phyloP scores from a whole-genome alignment of 2,888 invertebrate genomes.

The Sericinus montela region DNA sequence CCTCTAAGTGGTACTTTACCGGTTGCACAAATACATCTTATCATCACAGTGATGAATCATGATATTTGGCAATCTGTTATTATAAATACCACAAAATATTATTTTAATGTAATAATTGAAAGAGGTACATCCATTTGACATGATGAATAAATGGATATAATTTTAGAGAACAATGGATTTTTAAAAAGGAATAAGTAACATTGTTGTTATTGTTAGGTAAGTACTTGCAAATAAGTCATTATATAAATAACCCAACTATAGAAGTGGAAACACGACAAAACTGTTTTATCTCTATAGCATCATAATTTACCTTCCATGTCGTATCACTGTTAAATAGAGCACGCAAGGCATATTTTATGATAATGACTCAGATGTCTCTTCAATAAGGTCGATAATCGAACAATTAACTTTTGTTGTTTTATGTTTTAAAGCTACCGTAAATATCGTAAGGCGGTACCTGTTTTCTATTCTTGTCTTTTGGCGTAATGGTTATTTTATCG shows the following conservation, averaged over 20 bases:
- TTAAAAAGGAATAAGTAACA: background rate
- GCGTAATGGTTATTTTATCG: constrained; percentile 28
- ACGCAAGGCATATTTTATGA: constrained; percentile 11
- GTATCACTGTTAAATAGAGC: constrained; percentile 8
- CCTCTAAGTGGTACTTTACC: too few species aligned
- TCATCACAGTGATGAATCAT: too few species aligned
- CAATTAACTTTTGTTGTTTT: background rate
- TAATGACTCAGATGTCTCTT: background rate
- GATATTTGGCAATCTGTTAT: too few species aligned
- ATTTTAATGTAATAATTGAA: too few species aligned
- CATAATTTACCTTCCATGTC: constrained; percentile 4
- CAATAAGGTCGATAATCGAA: constrained; percentile 5
- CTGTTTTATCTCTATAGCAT: constrained; percentile 11
- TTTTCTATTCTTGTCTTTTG: constrained; percentile 25
- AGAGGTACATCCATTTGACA: too few species aligned
- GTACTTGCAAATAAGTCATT: constrained; percentile 14
- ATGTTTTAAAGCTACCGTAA: constrained; percentile 3
- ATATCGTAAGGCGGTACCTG: constrained; percentile 19
- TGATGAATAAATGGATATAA: background rate
- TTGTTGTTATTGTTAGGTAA: background rate
- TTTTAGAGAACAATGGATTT: background rate
- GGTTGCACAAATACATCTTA: too few species aligned
- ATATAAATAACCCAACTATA: constrained; percentile 3
- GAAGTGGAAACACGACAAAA: constrained; percentile 9
- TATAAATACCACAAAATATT: too few species aligned